Base-by-base conservation (phyloP, 2,113 vertebrate species). In the Clarias batrachus region DNA sequence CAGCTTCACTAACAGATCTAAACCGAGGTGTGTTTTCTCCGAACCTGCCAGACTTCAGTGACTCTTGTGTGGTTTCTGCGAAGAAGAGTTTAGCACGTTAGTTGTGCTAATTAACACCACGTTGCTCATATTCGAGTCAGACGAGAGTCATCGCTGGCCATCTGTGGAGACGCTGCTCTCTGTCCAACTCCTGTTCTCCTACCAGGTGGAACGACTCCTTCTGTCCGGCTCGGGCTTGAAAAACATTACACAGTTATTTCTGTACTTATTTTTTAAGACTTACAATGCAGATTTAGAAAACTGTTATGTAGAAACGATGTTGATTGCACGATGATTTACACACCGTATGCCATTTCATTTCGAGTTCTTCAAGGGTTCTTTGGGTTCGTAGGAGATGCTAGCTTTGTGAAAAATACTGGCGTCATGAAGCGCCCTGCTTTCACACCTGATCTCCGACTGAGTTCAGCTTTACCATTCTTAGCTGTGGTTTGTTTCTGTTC, bases 91-190 rank as follows among this genome's bases (percentile, higher is more conserved):
- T 76, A 48, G 66, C 84, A 85, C 74, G 30, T 78, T 33, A 54
- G 33, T 60, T 85, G 84, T 85, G 59, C 84, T 85, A 78, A 85
- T 85, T 78, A 85, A 56, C 84, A 66, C 59, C 82, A 71, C 66
- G 27, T 71, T 37, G 74, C 84, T 85, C 84, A 78, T 78, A 54
- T 85, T 63, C 41, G 59, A 85, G 73, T 85, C 84, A 85, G 62
- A 78, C 73, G 74, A 48, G 74, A 78, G 60, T 85, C 84, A 85
- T 78, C 23, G 60, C 21, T 23, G 65, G 59, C 84, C 84, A 85
- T 85, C 84, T 85, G 84, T 78, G 62, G 78, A 80, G 37, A 85
- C 68, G 25, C 59, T 3, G 9, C 71, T 63, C 56, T 25, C 57
- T 30, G 70, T 62, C 78, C 57, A 80, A 80, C 57, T 60, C 60